Evolutionary conservation across 2,888 invertebrate genomes (phyloP), one percentile per base, ranked within the genome.

Genomic region (Stomorhina lunata): DNA sequence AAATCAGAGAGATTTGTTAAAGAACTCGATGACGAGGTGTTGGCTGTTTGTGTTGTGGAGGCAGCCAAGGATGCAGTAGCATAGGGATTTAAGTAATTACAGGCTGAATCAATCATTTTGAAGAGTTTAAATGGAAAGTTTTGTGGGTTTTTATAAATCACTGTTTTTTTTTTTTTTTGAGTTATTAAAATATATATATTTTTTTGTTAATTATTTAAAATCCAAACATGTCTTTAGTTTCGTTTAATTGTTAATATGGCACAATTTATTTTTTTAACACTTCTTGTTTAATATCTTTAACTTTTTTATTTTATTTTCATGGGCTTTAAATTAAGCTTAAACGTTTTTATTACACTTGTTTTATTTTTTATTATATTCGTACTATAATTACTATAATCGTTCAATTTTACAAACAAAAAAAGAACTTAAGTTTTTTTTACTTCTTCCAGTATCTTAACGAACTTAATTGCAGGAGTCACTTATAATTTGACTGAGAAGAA

Each of bases 21-120:
- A 63, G 72, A 32, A 55, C 61, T 7, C 55, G 78, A n/a, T 34
- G 73, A 50, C 25, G 77, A 15, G 53, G 77, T 15, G 25, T n/a
- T n/a, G n/a, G 59, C 9, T 32, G 84, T 40, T 65, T 77, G 69
- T 81, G 77, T 61, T 20, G 83, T 45, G 71, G 75, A 69, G 45
- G 84, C 81, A 55, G 84, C 81, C 43, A 85, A 73, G 17, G 85
- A 84, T 22, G 85, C 85, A 15, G 85, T 85, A 4, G 87, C 83
- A 76, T 89, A 90, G 9, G 90, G 88, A 86, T 89, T 89, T 55
- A 90, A 85, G 85, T 89, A 90, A 86, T 90, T 90, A 84, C 90
- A 89, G 50, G 89, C 86, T 53, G 90, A 88, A 80, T 90, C 90
- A 87, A 90, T 90, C 90, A 90, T 90, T 32, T 84, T 77, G 50